phyloP scores from a whole-genome alignment of 1,140 invertebrate species.

The Lineus longissimus region DNA sequence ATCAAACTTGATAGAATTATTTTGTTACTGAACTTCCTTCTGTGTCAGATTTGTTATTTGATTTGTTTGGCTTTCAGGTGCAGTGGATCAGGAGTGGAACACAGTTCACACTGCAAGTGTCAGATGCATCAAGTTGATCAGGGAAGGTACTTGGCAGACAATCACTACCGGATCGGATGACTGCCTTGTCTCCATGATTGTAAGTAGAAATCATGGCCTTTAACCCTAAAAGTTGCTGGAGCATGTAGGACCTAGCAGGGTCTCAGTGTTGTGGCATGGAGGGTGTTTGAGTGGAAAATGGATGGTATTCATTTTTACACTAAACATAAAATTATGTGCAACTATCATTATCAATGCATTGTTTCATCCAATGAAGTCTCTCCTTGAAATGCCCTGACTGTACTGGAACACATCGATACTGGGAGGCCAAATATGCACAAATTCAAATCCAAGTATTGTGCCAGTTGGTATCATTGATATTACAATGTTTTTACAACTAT shows the following conservation, averaged over 20 bases:
- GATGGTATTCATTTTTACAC: too few relatives aligned
- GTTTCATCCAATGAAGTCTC: too few relatives aligned
- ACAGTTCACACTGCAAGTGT: constrained; percentile 26
- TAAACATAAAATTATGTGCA: too few relatives aligned
- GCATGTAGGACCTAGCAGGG: background rate
- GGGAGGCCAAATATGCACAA: too few relatives aligned
- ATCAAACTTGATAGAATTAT: too few relatives aligned
- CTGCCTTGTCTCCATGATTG: constrained; percentile 26
- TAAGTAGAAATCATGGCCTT: background rate
- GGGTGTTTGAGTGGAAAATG: too few relatives aligned
- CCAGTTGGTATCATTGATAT: constrained; percentile 3
- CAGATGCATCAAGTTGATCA: constrained; percentile 27
- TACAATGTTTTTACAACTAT: background rate
- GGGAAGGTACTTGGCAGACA: constrained; percentile 8
- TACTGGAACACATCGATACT: too few relatives aligned
- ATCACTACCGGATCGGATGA: constrained; percentile 41
- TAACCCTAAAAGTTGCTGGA: background rate
- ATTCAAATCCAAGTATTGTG: too few relatives aligned
- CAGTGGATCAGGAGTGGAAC: background rate
- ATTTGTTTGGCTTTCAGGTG: background rate
- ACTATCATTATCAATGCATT: too few relatives aligned
- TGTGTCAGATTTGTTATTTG: too few relatives aligned
- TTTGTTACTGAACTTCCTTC: too few relatives aligned
- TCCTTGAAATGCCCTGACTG: too few relatives aligned
- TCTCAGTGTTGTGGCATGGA: background rate